Base-by-base conservation (phyloP, 2,797 vertebrate genomes). In the Antrozous pallidus region DNA sequence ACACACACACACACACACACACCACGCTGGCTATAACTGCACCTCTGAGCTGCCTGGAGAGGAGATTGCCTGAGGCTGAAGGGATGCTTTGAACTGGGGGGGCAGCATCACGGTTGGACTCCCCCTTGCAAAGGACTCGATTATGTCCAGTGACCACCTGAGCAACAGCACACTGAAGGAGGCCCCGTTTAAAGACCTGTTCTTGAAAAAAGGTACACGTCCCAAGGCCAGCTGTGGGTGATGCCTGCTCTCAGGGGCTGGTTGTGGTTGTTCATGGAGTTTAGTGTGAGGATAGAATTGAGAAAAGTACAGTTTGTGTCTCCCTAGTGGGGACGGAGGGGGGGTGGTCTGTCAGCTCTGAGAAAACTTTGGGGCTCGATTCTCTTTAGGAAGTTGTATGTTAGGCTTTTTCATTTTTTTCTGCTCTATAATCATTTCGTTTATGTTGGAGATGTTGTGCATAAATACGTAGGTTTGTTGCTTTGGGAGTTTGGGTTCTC, bases 171-270 rank as follows among this genome's bases (percentile, higher is more conserved):
- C 98, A 92, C 97, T 97, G 98, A 98, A 98, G 98, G 98, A 98
- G 91, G 97, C 98, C 96, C 98, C 96, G 94, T 97, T 98, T 92
- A 98, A 97, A 97, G 98, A 98, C 96, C 97, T 98, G 95, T 97
- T 98, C 91, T 97, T 98, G 96, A 97, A 97, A 97, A 97, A 97
- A 98, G 98, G 98, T 98, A 98, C 96, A 90, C 79, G 75, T 61
- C 36, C 84, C 63, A 42, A 73, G 94, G 61, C 61, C 74, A n/a
- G 69, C 61, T 47, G 5, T 4, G 61, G 58, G 58, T 4, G 45
- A 12, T 74, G 74, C 63, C n/a, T 93, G 58, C 51, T 84, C 38
- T 69, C 54, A 49, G 42, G 78, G 81, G 45, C 38, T 85, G 47
- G 51, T 63, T 61, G 49, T 16, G 28, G 2, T 31, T 26, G 28